These are phyloP conservation scores for Penaeus indicus DNA, from an alignment of 1,140 invertebrate species.

Conservation along the genomic window DNA sequence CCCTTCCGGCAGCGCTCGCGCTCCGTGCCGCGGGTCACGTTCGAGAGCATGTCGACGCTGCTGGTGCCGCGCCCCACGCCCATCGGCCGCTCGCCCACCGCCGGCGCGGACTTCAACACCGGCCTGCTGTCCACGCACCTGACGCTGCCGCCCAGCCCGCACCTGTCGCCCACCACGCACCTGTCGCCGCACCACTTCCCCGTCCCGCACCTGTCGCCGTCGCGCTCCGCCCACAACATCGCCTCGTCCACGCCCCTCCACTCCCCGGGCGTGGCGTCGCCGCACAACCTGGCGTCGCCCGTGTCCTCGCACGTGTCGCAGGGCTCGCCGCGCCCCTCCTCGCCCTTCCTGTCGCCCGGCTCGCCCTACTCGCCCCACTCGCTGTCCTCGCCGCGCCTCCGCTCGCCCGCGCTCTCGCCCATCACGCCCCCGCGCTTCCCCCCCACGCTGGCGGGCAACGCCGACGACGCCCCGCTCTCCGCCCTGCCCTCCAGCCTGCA, in stretches of 20 bases:
- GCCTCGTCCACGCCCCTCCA: constrained; percentile 58
- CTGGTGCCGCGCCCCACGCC: constrained; percentile 68
- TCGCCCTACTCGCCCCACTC: constrained; percentile 46
- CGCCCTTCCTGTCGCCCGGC: constrained; percentile 42
- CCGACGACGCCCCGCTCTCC: constrained; percentile 63
- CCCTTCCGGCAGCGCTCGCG: constrained; percentile 72
- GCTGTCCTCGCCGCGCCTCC: constrained; percentile 66
- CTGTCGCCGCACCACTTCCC: constrained; percentile 30
- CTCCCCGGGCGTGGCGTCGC: constrained; percentile 36
- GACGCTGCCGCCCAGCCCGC: constrained; percentile 47
- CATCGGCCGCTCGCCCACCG: constrained; percentile 54
- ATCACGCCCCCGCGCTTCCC: constrained; percentile 60
- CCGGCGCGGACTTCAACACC: not conserved
- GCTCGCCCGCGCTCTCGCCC: constrained; percentile 66
- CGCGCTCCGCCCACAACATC: constrained; percentile 55
- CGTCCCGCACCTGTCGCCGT: constrained; percentile 32
- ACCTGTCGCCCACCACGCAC: constrained; percentile 46
- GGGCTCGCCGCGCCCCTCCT: constrained; percentile 49
- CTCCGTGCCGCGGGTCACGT: constrained; percentile 73
- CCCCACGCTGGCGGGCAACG: constrained; percentile 11
- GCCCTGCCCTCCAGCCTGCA: constrained; percentile 69
- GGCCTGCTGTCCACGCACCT: constrained; percentile 35
- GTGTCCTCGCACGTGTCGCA: constrained; percentile 67
- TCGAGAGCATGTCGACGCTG: constrained; percentile 71
- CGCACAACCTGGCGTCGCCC: constrained; percentile 35